Evolutionary conservation across 2,888 invertebrate genomes (phyloP).

Genomic region (Saturnia pavonia): DNA sequence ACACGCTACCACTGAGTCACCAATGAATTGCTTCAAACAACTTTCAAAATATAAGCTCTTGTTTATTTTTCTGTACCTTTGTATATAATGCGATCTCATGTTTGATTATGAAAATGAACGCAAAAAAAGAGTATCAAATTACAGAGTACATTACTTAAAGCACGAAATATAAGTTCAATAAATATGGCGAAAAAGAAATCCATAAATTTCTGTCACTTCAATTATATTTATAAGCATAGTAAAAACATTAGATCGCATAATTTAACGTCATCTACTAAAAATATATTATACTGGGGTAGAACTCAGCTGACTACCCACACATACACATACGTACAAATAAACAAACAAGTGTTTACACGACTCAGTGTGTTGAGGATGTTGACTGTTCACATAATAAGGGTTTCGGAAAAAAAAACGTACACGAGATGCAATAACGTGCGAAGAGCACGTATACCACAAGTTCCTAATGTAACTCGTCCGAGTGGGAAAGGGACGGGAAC

Average conservation of each 20-base stretch:
- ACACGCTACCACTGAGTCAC: too few relatives aligned
- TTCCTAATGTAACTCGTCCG: slow-evolving; percentile 27
- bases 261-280: neutral
- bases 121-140: too few relatives aligned
- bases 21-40: too few relatives aligned
- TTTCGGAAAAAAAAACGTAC: slow-evolving; percentile 67
- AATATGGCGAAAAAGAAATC: neutral
- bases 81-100: too few relatives aligned
- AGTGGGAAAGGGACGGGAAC: slow-evolving; percentile 43
- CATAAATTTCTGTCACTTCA: neutral
- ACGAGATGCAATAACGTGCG: slow-evolving; percentile 60
- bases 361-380: slow-evolving; percentile 49
- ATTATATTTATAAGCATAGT: neutral
- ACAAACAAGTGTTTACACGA: slow-evolving; percentile 53
- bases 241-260: neutral
- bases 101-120: too few relatives aligned
- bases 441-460: slow-evolving; percentile 41
- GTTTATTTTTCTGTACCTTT: too few relatives aligned
- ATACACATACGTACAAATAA: slow-evolving; percentile 44
- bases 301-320: slow-evolving; percentile 74
- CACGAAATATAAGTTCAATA: neutral
- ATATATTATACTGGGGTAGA: neutral
- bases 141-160: neutral
- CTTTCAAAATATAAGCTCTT: too few relatives aligned
- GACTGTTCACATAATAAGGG: slow-evolving; percentile 70